These are phyloP conservation scores for Araneus ventricosus DNA, from an alignment of 1,140 invertebrate species.

Conservation along the genomic window DNA sequence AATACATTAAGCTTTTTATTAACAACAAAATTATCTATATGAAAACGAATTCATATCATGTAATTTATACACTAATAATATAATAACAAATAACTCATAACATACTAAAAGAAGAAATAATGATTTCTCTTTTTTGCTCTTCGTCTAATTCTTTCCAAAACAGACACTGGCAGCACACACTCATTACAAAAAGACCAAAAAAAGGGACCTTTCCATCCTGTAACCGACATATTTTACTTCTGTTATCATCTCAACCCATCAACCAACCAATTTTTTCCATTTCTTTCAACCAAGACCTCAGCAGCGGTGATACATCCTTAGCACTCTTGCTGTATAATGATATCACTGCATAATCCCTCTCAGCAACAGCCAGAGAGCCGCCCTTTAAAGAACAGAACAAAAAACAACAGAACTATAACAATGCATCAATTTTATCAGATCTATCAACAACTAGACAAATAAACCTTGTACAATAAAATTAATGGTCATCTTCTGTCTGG, in stretches of 20 bases:
- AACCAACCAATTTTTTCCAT: conserved; percentile 21
- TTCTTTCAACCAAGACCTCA: not conserved
- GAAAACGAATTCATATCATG: no score
- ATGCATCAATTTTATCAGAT: conserved; percentile 63
- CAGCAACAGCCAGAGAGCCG: not conserved
- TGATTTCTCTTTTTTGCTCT: not conserved
- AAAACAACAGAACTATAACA: conserved; percentile 36
- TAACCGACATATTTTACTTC: conserved; percentile 1
- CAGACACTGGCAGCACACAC: not conserved
- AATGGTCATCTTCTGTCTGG: conserved; percentile 31
- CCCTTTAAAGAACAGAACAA: conserved; percentile 31
- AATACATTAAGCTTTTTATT: no score
- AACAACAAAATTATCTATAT: no score
- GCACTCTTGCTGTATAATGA: conserved; percentile 49
- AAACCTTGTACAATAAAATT: conserved; percentile 62
- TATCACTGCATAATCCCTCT: conserved; percentile 30
- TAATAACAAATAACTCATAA: no score
- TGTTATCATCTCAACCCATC: conserved; percentile 3
- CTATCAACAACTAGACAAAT: conserved; percentile 62
- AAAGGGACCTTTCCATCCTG: not conserved
- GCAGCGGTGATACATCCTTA: conserved; percentile 38
- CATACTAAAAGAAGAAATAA: not conserved
- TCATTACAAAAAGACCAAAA: not conserved
- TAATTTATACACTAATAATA: no score
- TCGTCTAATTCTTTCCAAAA: not conserved